Conservation (phyloP, 2,113 vertebrate species). For the Aspidoscelis tigris region DNA sequence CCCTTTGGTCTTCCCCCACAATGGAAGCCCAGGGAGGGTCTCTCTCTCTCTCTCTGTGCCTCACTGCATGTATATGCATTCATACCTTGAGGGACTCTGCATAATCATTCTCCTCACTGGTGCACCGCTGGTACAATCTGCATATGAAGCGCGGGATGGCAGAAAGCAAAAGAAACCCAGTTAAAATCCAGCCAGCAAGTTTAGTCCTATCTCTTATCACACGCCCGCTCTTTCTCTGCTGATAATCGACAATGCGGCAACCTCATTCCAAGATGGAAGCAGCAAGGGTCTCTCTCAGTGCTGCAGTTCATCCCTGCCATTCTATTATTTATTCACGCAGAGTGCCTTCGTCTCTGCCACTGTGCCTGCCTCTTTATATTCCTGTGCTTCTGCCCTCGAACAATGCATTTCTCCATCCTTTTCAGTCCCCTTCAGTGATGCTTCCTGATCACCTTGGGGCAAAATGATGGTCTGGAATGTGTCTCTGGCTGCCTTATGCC, state of each 20-base stretch:
- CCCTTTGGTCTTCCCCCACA: conserved; percentile 6
- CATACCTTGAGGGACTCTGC: conserved; percentile 11
- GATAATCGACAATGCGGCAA: background rate
- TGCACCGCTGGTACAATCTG: conserved; percentile 8
- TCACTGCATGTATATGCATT: background rate
- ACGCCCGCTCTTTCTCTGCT: background rate
- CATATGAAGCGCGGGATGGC: background rate
- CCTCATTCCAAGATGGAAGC: conserved; percentile 8
- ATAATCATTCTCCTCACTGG: conserved; percentile 19
- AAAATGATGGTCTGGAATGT: background rate
- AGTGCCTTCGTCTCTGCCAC: background rate
- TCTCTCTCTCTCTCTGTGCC: background rate
- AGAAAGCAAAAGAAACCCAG: background rate
- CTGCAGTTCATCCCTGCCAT: background rate
- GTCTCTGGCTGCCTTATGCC: background rate
- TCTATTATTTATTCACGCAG: conserved; percentile 3
- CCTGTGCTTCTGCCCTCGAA: background rate
- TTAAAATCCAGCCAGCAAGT: background rate
- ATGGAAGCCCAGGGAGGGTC: background rate
- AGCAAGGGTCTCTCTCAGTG: background rate
- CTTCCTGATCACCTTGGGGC: conserved; percentile 2
- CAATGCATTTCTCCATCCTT: conserved; percentile 5
- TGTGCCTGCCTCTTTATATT: background rate
- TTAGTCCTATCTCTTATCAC: background rate
- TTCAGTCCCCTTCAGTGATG: background rate